These are phyloP conservation scores for Eumaeus atala DNA, from an alignment of 1,140 invertebrate genomes.

Conservation along the genomic window DNA sequence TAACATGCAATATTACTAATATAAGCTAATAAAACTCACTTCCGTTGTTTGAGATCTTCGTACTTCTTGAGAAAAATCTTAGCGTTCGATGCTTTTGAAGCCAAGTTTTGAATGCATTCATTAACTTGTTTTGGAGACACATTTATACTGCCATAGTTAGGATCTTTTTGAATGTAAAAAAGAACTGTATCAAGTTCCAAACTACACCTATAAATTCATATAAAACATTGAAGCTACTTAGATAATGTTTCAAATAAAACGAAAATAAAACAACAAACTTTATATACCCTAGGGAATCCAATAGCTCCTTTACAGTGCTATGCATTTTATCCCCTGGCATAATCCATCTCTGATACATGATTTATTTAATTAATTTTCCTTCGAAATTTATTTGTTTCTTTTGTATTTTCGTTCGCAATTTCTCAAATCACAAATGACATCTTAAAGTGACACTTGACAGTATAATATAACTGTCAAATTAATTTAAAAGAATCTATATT, in stretches of 20 bases:
- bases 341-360: constrained; percentile 64
- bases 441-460: constrained; percentile 14
- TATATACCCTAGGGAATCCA: constrained; percentile 64
- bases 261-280: constrained; percentile 23
- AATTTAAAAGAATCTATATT: constrained; percentile 1
- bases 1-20: no score
- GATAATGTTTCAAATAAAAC: neutral
- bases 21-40: constrained; percentile 53
- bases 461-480: constrained; percentile 9
- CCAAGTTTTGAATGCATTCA: constrained; percentile 65
- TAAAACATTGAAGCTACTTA: neutral
- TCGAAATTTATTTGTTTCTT: constrained; percentile 35
- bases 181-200: constrained; percentile 66
- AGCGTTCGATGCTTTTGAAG: constrained; percentile 56
- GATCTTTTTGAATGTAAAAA: constrained; percentile 70
- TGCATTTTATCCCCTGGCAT: constrained; percentile 61
- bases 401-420: constrained; percentile 25
- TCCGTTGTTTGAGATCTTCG: constrained; percentile 64
- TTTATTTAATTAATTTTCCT: constrained; percentile 24
- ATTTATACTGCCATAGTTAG: constrained; percentile 64
- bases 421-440: constrained; percentile 32
- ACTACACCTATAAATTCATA: constrained; percentile 59
- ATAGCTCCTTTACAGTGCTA: constrained; percentile 65
- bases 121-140: constrained; percentile 62
- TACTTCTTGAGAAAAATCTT: constrained; percentile 69